Evolutionary conservation across 2,797 vertebrate genomes (phyloP), one percentile per base, ranked within the genome.

Genomic region (Chaetophractus vellerosus): DNA sequence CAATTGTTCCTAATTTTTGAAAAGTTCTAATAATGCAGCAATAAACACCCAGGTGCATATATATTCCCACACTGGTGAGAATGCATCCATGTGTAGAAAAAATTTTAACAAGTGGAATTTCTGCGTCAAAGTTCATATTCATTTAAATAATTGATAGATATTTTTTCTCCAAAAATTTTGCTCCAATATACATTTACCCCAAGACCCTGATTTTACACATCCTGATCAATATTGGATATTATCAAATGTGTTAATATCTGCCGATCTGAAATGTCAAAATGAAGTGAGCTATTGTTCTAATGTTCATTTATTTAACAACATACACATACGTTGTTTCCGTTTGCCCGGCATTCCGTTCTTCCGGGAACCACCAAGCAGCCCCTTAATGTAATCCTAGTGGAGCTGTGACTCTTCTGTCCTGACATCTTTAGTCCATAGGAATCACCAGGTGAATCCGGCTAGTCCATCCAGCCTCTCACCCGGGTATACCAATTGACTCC

Each of bases 361-460:
- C 26, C 12, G 26, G 31, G 71, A 45, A 24, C 18, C 31, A 5
- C 18, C 12, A 0, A 11, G 12, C 2, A 18, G 21, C 26, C 6
- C 1, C 0, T 26, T 6, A 6, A 0, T 1, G 0, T 2, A 41
- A 28, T 3, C 45, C 57, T 33, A 12, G 9, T 1, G 24, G 6
- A 9, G 2, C 9, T n/a, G 12, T 9, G 45, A 23, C 4, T 45
- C 23, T 9, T 3, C 10, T 11, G 2, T 59, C 28, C 28, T 48
- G 3, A 33, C 14, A 9, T 63, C 48, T 48, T 45, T 26, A 6
- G 50, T 10, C 74, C 52, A 8, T 5, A 8, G 38, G 14, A 36
- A 36, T 24, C 50, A 45, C 26, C 0, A 3, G 24, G 31, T 26
- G 15, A 18, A 24, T 79, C 9, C 2, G 11, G 52, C n/a, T 19